phyloP scores from a whole-genome alignment of 2,888 invertebrate genomes.

The Meghimatium bilineatum region DNA sequence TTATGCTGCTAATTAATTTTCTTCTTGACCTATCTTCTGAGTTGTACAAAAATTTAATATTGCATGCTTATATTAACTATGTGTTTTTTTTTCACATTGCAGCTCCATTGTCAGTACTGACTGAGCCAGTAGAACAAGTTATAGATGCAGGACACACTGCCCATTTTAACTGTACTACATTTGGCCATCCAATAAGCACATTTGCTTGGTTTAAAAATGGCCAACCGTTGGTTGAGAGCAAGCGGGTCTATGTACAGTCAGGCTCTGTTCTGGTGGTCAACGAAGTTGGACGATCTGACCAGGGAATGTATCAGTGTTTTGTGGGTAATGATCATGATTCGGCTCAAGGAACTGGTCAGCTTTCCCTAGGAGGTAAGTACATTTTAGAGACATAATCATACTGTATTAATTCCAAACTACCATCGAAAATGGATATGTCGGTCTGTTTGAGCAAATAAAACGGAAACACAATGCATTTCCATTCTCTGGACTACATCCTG shows the following conservation, averaged over 20 bases:
- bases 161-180: conserved; percentile 90
- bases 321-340: conserved; percentile 94
- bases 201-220: conserved; percentile 91
- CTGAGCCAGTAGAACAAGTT: conserved; percentile 92
- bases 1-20: too few relatives aligned
- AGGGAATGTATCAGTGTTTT: conserved; percentile 94
- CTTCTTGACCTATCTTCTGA: too few relatives aligned
- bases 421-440: too few relatives aligned
- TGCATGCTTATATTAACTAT: too few relatives aligned
- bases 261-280: conserved; percentile 81
- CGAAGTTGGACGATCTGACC: conserved; percentile 88
- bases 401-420: background rate
- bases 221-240: conserved; percentile 81
- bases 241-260: conserved; percentile 56
- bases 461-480: too few relatives aligned
- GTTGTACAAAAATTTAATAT: too few relatives aligned
- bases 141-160: conserved; percentile 91
- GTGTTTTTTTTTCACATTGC: conserved; percentile 33
- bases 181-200: conserved; percentile 88
- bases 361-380: conserved; percentile 90
- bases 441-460: too few relatives aligned
- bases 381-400: too few relatives aligned
- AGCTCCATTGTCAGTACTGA: conserved; percentile 88
- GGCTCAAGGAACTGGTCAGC: conserved; percentile 93
- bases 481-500: too few relatives aligned